These are phyloP conservation scores for Bungarus multicinctus DNA, from an alignment of 2,113 vertebrate species.

Conservation along the genomic window DNA sequence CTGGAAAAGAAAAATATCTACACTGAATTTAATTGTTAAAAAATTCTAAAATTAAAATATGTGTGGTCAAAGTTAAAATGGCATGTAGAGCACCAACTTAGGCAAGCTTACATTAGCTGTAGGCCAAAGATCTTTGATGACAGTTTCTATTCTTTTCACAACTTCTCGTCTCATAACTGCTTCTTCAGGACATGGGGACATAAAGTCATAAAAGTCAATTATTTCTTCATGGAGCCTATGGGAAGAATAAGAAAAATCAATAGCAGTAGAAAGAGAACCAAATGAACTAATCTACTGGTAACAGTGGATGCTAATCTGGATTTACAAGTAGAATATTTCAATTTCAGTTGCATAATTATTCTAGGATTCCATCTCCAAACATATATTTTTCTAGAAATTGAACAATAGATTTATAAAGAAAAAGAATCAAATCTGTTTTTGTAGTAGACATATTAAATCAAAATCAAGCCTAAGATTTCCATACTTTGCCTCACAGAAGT, in stretches of 20 bases:
- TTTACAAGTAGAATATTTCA: neutral
- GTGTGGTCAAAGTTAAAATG: neutral
- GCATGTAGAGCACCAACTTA: neutral
- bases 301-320: neutral
- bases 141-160: slow-evolving; percentile 89
- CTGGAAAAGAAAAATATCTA: slow-evolving; percentile 62
- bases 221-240: slow-evolving; percentile 95
- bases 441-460: neutral
- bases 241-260: slow-evolving; percentile 28
- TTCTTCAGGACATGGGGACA: slow-evolving; percentile 94
- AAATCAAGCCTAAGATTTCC: neutral
- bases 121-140: slow-evolving; percentile 98
- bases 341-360: neutral
- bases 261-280: neutral
- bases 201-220: slow-evolving; percentile 97
- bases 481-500: neutral
- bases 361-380: neutral
- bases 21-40: neutral
- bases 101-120: slow-evolving; percentile 85
- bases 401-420: neutral
- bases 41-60: neutral
- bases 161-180: slow-evolving; percentile 96
- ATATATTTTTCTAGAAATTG: neutral
- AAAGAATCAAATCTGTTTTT: neutral
- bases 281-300: neutral